A percentile compares a stretch with the other conserved stretches of the same genome.
Conservation (phyloP, 2,888 invertebrate species). For the Coelinius sp. region DNA sequence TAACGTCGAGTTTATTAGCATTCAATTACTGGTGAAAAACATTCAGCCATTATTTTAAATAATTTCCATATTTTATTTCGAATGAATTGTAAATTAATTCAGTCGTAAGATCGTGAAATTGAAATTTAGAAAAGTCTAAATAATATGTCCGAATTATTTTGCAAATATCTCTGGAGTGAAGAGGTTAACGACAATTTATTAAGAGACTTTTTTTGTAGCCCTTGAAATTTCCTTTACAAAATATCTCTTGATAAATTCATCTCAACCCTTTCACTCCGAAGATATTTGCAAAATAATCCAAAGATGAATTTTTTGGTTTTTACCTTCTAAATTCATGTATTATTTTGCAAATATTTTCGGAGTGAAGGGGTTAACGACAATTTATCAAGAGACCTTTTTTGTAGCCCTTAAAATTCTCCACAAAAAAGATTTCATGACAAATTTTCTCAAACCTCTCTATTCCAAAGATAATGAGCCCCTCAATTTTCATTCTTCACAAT, state of each 20-base stretch:
- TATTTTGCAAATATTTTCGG: background rate
- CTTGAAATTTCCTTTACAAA: too few relatives aligned
- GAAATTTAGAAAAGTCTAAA: too few relatives aligned
- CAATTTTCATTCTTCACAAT: background rate
- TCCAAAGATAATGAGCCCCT: background rate
- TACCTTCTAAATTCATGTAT: background rate
- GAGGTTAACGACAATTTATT: too few relatives aligned
- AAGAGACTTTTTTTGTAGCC: too few relatives aligned
- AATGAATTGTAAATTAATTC: too few relatives aligned
- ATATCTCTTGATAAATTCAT: background rate
- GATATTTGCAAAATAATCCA: too few relatives aligned
- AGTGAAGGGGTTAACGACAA: background rate
- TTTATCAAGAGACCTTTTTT: background rate
- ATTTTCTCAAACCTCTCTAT: background rate
- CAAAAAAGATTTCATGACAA: background rate
- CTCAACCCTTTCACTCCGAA: background rate
- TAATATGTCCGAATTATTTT: too few relatives aligned
- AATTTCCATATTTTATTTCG: too few relatives aligned
- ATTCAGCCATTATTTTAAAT: too few relatives aligned
- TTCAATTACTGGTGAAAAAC: background rate
- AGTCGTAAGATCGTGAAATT: too few relatives aligned
- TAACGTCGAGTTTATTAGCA: background rate
- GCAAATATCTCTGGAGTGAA: too few relatives aligned
- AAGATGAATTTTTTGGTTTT: too few relatives aligned
- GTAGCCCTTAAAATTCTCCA: background rate